phyloP scores from a whole-genome alignment of 1,140 invertebrate genomes.

The Daktulosphaira vitifoliae region DNA sequence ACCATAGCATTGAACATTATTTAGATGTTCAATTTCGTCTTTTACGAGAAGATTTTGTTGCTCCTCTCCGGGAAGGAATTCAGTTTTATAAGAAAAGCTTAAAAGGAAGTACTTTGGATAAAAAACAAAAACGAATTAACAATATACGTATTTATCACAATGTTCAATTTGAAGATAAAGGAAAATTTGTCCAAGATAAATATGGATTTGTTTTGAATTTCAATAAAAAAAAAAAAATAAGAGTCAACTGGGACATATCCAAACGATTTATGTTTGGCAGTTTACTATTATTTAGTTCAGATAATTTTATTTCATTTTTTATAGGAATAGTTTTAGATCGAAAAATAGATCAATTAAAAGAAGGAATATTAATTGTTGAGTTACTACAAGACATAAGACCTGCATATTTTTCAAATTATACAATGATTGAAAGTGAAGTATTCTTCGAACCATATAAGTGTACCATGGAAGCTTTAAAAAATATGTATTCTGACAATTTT shows the following conservation, averaged over 20 bases:
- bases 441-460: conserved; percentile 62
- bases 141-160: conserved; percentile 34
- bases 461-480: conserved; percentile 53
- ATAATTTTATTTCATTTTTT: conserved; percentile 57
- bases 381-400: conserved; percentile 44
- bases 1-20: conserved; percentile 58
- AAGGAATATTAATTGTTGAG: conserved; percentile 48
- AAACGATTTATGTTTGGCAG: conserved; percentile 62
- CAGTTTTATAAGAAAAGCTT: conserved; percentile 41
- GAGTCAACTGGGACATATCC: conserved; percentile 42
- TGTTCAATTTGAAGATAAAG: conserved; percentile 15
- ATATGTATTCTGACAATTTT: conserved; percentile 47
- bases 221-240: conserved; percentile 31
- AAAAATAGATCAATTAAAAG: conserved; percentile 47
- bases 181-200: conserved; percentile 25
- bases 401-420: conserved; percentile 43
- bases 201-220: conserved; percentile 23
- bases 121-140: conserved; percentile 16
- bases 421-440: conserved; percentile 57
- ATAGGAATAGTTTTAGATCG: conserved; percentile 53
- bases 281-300: conserved; percentile 58
- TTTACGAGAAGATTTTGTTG: conserved; percentile 63
- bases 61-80: conserved; percentile 51
- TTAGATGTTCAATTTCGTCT: conserved; percentile 67
- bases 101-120: not conserved